Percentiles rank a stretch among this genome's conserved stretches.
phyloP scores from a whole-genome alignment of 2,113 vertebrate genomes.

The Chamaea fasciata region DNA sequence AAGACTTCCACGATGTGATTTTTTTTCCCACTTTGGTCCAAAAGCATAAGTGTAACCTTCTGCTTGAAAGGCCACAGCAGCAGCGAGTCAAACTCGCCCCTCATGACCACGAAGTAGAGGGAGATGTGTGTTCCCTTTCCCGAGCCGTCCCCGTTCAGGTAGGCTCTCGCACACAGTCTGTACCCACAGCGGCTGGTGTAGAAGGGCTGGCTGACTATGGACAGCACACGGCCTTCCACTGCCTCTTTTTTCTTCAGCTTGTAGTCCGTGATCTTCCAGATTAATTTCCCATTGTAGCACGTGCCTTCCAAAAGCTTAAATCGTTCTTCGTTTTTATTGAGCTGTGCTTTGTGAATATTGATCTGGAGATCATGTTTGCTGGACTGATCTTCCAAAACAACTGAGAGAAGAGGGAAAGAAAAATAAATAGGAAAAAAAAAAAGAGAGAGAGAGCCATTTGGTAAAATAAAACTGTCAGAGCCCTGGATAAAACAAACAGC shows the following conservation, averaged over 20 bases:
- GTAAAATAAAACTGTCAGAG: neutral
- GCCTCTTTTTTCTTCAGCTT: constrained; percentile 77
- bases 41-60: constrained; percentile 80
- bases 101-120: constrained; percentile 89
- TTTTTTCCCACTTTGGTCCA: constrained; percentile 83
- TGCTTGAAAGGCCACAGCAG: constrained; percentile 91
- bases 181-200: constrained; percentile 89
- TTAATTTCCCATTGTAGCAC: constrained; percentile 84
- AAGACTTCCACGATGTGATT: constrained; percentile 78
- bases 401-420: neutral
- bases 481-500: neutral
- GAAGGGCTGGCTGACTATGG: constrained; percentile 84
- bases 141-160: constrained; percentile 85
- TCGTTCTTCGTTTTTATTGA: constrained; percentile 81
- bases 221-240: constrained; percentile 65
- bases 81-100: constrained; percentile 88
- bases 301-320: constrained; percentile 82
- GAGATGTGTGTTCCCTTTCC: constrained; percentile 86
- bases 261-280: constrained; percentile 90
- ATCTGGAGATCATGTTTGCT: constrained; percentile 78
- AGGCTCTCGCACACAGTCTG: constrained; percentile 80
- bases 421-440: neutral
- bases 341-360: constrained; percentile 77
- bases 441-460: neutral
- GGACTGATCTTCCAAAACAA: constrained; percentile 75